These are phyloP conservation scores for Ornithoptera priamus DNA, from an alignment of 2,888 invertebrate species.

Conservation along the genomic window DNA sequence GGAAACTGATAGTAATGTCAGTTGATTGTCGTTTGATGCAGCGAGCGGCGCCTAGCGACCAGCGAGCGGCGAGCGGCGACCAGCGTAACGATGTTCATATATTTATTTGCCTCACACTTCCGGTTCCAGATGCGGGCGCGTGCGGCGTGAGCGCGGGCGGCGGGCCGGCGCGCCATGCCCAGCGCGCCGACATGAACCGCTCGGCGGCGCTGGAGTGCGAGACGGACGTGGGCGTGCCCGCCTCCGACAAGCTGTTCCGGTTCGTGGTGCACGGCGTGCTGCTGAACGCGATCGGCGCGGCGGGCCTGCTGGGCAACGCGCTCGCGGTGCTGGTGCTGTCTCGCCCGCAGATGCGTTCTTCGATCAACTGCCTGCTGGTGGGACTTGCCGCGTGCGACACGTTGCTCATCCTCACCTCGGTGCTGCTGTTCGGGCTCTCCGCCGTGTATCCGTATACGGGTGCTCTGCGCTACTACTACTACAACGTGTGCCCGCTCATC, in stretches of 20 bases:
- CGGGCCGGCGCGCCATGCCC: slow-evolving; percentile 36
- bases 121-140: not conserved
- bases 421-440: slow-evolving; percentile 92
- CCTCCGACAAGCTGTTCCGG: slow-evolving; percentile 82
- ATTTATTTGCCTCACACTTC: no score
- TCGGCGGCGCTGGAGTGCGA: slow-evolving; percentile 52
- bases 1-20: no score
- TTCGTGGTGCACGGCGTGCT: slow-evolving; percentile 91
- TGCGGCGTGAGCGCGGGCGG: slow-evolving; percentile 29
- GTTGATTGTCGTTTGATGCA: no score
- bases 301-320: slow-evolving; percentile 93
- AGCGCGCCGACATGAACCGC: slow-evolving; percentile 46
- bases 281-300: slow-evolving; percentile 88
- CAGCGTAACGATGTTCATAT: no score
- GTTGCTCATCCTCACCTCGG: slow-evolving; percentile 91
- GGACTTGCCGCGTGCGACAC: slow-evolving; percentile 97
- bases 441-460: slow-evolving; percentile 92
- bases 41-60: no score
- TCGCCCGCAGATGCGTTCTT: slow-evolving; percentile 96
- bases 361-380: slow-evolving; percentile 95
- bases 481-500: slow-evolving; percentile 88
- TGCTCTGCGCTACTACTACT: slow-evolving; percentile 87
- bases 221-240: slow-evolving; percentile 62
- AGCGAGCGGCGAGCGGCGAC: no score
- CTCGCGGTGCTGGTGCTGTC: slow-evolving; percentile 94